Conservation (phyloP, 2,888 invertebrate species). For the Nesidiocoris tenuis region DNA sequence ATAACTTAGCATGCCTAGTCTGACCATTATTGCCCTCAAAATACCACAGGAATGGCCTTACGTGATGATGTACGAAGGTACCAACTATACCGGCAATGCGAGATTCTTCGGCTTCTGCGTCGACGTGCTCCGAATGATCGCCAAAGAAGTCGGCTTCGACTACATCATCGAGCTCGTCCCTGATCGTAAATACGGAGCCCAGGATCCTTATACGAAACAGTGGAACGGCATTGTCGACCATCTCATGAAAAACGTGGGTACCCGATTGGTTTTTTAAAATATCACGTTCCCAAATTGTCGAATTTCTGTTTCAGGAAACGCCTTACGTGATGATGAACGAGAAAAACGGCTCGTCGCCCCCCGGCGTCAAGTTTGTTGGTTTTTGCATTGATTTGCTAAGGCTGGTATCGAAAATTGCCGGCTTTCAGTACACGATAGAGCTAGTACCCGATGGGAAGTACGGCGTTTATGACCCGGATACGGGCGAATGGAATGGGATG, state of each 20-base stretch:
- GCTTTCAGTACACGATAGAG: conserved; percentile 67
- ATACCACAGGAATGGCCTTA: conserved; percentile 66
- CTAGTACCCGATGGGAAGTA: conserved; percentile 68
- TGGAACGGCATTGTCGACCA: conserved; percentile 72
- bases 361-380: conserved; percentile 68
- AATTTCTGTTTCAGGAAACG: conserved; percentile 56
- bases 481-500: conserved; percentile 73
- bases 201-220: conserved; percentile 62
- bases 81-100: conserved; percentile 70
- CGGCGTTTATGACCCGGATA: conserved; percentile 70
- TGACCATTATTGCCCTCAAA: no score
- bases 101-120: conserved; percentile 79
- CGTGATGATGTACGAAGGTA: conserved; percentile 70
- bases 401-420: conserved; percentile 64
- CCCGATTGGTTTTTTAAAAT: background rate
- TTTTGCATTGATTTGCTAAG: conserved; percentile 71
- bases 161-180: conserved; percentile 70
- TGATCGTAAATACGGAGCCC: conserved; percentile 67
- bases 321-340: conserved; percentile 62
- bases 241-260: conserved; percentile 68
- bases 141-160: conserved; percentile 68
- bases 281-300: background rate
- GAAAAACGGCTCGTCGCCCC: conserved; percentile 54
- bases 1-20: no score
- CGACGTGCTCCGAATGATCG: conserved; percentile 68